These are phyloP conservation scores for Dryadula phaetusa DNA, from an alignment of 2,888 invertebrate species.

Conservation along the genomic window DNA sequence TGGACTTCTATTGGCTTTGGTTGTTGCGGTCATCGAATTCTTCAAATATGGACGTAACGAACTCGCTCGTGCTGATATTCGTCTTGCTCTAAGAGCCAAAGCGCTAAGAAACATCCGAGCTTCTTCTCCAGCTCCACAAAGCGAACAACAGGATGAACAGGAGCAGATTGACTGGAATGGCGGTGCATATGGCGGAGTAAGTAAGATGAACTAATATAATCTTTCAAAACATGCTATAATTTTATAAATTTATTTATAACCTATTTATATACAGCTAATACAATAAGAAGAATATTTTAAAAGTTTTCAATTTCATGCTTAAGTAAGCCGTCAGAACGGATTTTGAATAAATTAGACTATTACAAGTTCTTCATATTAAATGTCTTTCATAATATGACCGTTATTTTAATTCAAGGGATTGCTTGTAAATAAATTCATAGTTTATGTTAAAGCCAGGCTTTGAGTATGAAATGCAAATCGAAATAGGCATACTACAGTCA, in stretches of 20 bases:
- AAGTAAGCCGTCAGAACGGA: too few relatives aligned
- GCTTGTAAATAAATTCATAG: background rate
- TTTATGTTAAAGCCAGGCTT: background rate
- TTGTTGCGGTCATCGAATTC: conserved; percentile 96
- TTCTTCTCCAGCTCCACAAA: conserved; percentile 50
- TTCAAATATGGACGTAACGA: conserved; percentile 93
- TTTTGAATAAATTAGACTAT: too few relatives aligned
- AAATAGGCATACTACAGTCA: background rate
- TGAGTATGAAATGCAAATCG: background rate
- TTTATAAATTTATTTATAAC: too few relatives aligned
- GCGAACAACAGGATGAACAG: conserved; percentile 59
- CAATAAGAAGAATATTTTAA: too few relatives aligned
- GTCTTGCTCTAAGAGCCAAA: conserved; percentile 93
- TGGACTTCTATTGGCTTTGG: conserved; percentile 94
- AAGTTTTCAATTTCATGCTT: too few relatives aligned
- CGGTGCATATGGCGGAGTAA: conserved; percentile 69
- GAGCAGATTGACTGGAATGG: conserved; percentile 76
- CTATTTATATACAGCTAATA: too few relatives aligned
- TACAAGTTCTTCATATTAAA: too few relatives aligned
- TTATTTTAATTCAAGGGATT: background rate
- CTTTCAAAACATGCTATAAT: too few relatives aligned
- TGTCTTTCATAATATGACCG: background rate
- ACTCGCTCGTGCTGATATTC: conserved; percentile 90
- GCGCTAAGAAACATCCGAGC: conserved; percentile 88
- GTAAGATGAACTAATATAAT: conserved; percentile 34